Conservation (phyloP, 92 coral and sea anemone species). For the Epizoanthus stellaris region DNA sequence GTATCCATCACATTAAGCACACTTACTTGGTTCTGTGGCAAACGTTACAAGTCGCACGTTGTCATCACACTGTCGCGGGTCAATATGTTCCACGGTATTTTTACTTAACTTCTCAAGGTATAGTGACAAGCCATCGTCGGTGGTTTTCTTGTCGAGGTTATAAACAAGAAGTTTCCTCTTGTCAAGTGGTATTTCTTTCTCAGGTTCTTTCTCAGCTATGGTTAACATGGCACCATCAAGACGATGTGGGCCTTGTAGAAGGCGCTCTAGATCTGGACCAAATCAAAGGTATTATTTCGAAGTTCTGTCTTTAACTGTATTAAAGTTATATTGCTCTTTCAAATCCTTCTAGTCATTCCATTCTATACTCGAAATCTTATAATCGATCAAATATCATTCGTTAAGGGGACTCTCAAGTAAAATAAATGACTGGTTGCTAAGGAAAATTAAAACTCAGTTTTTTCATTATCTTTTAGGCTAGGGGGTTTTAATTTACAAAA, state of each 20-base stretch:
- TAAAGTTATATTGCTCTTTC: too few relatives aligned
- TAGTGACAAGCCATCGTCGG: conserved; percentile 13
- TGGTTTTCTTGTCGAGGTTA: conserved; percentile 17
- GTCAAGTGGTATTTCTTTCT: conserved; percentile 22
- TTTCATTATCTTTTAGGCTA: too few relatives aligned
- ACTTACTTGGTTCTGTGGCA: background rate
- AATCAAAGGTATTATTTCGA: background rate
- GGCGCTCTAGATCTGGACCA: conserved; percentile 22
- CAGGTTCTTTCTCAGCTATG: conserved; percentile 42
- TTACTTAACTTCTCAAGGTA: conserved; percentile 30
- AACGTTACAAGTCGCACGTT: too few relatives aligned
- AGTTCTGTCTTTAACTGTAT: too few relatives aligned
- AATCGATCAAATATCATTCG: too few relatives aligned
- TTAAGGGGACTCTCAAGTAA: too few relatives aligned
- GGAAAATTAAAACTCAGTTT: too few relatives aligned
- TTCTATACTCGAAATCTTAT: too few relatives aligned
- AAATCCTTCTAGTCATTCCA: too few relatives aligned
- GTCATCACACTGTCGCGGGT: too few relatives aligned
- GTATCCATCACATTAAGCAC: background rate
- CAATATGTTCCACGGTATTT: background rate
- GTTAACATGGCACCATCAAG: conserved; percentile 30
- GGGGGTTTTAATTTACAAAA: too few relatives aligned
- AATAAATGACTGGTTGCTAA: too few relatives aligned
- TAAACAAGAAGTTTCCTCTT: conserved; percentile 29
- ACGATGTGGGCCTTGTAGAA: conserved; percentile 28